These are phyloP conservation scores for Henricia sp. DNA, from an alignment of 53 echinoderm and acorn worm genomes.

Conservation along the genomic window DNA sequence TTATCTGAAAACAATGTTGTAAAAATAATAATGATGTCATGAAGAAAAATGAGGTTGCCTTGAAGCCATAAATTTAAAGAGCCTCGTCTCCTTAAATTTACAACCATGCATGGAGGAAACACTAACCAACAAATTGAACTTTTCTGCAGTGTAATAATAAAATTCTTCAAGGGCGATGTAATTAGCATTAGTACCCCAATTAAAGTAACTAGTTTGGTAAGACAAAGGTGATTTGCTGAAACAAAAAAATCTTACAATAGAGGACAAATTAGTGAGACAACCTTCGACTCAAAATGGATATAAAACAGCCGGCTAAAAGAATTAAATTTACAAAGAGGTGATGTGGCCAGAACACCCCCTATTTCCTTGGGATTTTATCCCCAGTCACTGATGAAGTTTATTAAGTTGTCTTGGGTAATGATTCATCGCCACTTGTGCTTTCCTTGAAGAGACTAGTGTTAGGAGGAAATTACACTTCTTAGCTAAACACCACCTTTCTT, in stretches of 20 bases:
- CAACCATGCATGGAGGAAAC: not conserved
- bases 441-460: no score
- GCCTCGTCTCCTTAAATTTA: not conserved
- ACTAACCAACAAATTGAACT: not conserved
- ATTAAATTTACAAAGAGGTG: not conserved
- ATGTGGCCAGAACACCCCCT: not conserved
- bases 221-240: not conserved
- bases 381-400: no score
- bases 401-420: no score
- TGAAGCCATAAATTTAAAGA: not conserved
- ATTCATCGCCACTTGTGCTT: no score
- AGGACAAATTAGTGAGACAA: not conserved
- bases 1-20: no score
- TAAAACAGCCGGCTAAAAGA: not conserved
- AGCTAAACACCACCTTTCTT: no score
- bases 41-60: no score
- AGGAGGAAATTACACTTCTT: no score
- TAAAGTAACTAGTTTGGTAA: conserved; percentile 9
- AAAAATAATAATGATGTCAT: no score
- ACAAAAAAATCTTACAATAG: not conserved
- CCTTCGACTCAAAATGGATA: conserved; percentile 1
- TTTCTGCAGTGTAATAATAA: conserved; percentile 15
- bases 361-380: not conserved
- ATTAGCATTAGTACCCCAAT: not conserved
- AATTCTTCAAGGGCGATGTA: not conserved